Base-by-base conservation (phyloP, 2,113 vertebrate genomes). In the Catharus minimus region DNA sequence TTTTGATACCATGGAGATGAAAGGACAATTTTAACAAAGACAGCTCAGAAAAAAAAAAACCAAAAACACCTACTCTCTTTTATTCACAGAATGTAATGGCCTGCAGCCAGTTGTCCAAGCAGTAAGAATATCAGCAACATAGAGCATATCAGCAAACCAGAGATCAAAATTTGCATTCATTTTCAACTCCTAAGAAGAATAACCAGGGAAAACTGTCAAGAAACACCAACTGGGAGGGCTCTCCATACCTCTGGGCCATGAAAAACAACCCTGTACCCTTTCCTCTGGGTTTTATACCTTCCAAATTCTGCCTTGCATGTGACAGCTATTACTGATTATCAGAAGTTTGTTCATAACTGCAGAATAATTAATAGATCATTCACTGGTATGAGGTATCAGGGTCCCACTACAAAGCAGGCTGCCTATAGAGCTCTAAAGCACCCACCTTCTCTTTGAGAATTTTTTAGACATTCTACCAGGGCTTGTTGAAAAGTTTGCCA, bases 1-100 rank as follows among this genome's bases (percentile, higher is more conserved):
- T 80, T 90, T 74, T 41, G 77, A 86, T 88, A 47, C 64, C 64
- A 83, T 88, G 91, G 72, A 94, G 83, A 93, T 80, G 64, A 88
- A 93, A 90, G 38, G 28, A 77, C 38, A 62, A 55, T 69, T 80
- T 86, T 68, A 94, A 82, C 88, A 85, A 84, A 77, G 80, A 33
- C 53, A 1, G 7, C 41, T 55, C n/a, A 65, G 46, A 52, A 71
- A 49, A 64, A 74, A 26, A 50, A 50, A 2, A 52, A 71, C 41
- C 56, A 74, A 49, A 50, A 50, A 2, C 5, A 50, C 6, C 50
- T 57, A 15, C 24, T 67, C 32, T 69, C 16, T 60, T 82, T 88
- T 24, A 73, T 53, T 69, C 60, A 53, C 26, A 33, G 22, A 79
- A 49, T 22, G 18, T 32, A 53, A 53, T 23, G 23, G 36, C 49